Base-by-base conservation (phyloP, 2,113 vertebrate species). In the Phainopepla nitens region DNA sequence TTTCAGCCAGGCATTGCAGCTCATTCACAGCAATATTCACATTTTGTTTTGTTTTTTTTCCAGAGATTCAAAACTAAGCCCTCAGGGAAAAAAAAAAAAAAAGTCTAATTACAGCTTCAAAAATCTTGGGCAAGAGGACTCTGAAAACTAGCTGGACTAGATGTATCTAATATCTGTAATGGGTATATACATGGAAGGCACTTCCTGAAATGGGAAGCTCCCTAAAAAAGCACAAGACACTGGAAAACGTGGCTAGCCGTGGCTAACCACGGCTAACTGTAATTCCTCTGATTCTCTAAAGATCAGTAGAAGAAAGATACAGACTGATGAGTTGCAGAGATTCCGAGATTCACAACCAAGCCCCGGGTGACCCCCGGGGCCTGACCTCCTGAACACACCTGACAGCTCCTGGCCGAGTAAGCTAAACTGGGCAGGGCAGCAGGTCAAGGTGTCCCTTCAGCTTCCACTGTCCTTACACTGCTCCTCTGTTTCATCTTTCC, bases 361-460 rank as follows among this genome's bases (percentile, higher is more conserved):
- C 7, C 31, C 11, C 2, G 1, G 22, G 50, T 49, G 62, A 42
- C 42, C 39, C 39, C 39, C 39, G 33, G 22, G 23, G 29, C 28
- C 54, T 81, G 72, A 93, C 33, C 60, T 68, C 18, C 70, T 35
- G 51, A 78, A 50, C 39, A 66, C 39, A 20, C 1, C 27, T 21
- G 2, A 2, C 17, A 13, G 50, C n/a, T 81, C 71, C 51, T 27
- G 82, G 16, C 28, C 0, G 0, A 58, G 33, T 15, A 73, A 73
- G 61, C n/a, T 10, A n/a, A 45, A 62, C 0, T 11, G 36, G 33
- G 58, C 50, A 86, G 49, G 24, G 41, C 12, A 27, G 45, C 31
- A 83, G 35, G 9, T 23, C 54, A 53, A 53, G 1, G 6, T 2
- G 0, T 16, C 31, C n/a, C 42, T 54, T 39, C 77, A 73, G 60